Evolutionary conservation across 2,888 invertebrate species (phyloP).

Genomic region (Ornithoptera alexandrae): DNA sequence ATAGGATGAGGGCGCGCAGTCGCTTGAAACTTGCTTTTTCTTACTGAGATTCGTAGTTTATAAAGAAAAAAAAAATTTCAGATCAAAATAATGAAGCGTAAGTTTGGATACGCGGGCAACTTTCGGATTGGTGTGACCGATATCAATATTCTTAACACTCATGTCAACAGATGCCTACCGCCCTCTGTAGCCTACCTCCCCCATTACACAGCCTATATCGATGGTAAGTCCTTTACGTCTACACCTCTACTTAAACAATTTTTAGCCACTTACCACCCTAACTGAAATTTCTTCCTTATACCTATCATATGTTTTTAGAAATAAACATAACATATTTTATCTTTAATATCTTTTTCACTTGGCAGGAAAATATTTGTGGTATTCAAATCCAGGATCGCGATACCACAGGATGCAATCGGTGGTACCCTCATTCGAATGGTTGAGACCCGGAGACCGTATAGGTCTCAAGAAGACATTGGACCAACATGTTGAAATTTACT

Average conservation of each 20-base stretch:
- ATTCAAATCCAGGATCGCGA: conserved; percentile 46
- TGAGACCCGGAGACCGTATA: conserved; percentile 88
- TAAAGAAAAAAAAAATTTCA: conserved; percentile 36
- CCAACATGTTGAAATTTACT: conserved; percentile 84
- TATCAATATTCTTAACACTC: conserved; percentile 81
- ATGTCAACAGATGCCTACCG: conserved; percentile 83
- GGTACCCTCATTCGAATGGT: conserved; percentile 86
- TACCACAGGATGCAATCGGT: conserved; percentile 51
- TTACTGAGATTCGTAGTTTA: not conserved
- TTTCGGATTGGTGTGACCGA: conserved; percentile 90
- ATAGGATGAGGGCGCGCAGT: no score
- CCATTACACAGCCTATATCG: conserved; percentile 84
- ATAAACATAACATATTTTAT: not conserved
- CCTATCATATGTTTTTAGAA: not conserved
- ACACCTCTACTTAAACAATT: not conserved
- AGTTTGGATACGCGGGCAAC: conserved; percentile 84
- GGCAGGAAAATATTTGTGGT: conserved; percentile 60
- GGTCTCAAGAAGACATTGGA: conserved; percentile 87
- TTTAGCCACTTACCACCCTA: no score
- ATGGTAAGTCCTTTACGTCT: conserved; percentile 58
- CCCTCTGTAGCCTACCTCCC: conserved; percentile 83
- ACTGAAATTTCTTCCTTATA: no score
- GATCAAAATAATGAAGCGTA: conserved; percentile 81
- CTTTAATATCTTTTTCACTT: conserved; percentile 17
- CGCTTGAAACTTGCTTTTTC: no score